A percentile compares a stretch with the other conserved stretches of the same genome.
phyloP scores from a whole-genome alignment of 2,113 vertebrate genomes.

The Chaenogobius annularis region DNA sequence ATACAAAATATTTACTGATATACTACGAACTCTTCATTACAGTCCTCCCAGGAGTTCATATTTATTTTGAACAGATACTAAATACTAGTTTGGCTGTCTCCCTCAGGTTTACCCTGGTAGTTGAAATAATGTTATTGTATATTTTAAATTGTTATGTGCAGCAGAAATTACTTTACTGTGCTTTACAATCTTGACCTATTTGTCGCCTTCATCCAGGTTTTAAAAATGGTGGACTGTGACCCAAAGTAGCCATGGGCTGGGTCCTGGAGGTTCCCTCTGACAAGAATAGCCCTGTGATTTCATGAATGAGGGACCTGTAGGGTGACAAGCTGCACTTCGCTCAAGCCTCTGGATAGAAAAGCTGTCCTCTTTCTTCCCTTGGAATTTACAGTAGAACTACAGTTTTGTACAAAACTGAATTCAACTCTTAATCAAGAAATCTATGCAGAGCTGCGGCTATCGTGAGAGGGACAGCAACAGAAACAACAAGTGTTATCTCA shows the following conservation, averaged over 20 bases:
- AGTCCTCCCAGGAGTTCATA: not conserved
- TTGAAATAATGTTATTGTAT: conserved; percentile 30
- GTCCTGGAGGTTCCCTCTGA: conserved; percentile 65
- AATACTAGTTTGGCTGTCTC: not conserved
- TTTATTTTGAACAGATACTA: not conserved
- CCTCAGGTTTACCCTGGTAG: not conserved
- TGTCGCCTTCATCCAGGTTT: conserved; percentile 21
- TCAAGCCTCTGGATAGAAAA: conserved; percentile 6
- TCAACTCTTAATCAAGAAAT: conserved; percentile 29
- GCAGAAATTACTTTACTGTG: not conserved
- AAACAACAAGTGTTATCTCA: conserved; percentile 65
- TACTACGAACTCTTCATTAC: not conserved
- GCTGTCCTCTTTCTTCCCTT: not conserved
- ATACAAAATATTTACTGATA: not conserved
- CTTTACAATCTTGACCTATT: conserved; percentile 23
- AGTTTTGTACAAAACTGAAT: not conserved
- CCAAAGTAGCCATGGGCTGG: conserved; percentile 32
- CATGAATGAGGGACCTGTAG: conserved; percentile 64
- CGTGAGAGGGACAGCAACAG: conserved; percentile 60
- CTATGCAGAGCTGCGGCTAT: conserved; percentile 7
- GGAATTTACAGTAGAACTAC: not conserved
- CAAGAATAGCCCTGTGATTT: conserved; percentile 68
- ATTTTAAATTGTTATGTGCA: conserved; percentile 31
- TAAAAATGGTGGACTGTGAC: conserved; percentile 33
- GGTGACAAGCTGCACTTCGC: conserved; percentile 33